These are phyloP conservation scores for Chloropsis hardwickii DNA, from an alignment of 2,113 vertebrate genomes.

Conservation along the genomic window DNA sequence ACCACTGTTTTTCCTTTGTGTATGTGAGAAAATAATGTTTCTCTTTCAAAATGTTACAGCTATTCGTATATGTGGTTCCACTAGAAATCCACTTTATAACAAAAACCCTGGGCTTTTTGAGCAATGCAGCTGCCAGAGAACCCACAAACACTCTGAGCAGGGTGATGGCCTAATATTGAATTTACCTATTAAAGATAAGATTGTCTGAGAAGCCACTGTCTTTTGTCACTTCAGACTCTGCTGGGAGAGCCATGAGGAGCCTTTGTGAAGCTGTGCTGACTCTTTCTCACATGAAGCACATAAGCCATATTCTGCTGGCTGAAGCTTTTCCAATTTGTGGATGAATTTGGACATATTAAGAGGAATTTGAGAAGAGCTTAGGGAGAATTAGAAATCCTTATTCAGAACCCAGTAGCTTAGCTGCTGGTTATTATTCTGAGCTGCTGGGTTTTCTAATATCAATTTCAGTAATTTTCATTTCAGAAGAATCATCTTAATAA, in stretches of 20 bases:
- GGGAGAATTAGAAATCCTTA: slow-evolving; percentile 13
- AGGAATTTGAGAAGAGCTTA: slow-evolving; percentile 22
- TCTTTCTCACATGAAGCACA: background rate
- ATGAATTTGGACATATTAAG: slow-evolving; percentile 4
- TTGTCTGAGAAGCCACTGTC: background rate
- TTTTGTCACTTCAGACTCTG: background rate
- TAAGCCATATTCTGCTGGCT: background rate
- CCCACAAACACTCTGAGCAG: background rate
- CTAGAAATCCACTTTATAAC: background rate
- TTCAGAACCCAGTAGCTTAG: background rate
- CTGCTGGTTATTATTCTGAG: slow-evolving; percentile 6
- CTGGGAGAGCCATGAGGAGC: background rate
- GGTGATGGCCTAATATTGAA: background rate
- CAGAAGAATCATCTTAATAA: background rate
- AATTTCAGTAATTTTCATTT: slow-evolving; percentile 22
- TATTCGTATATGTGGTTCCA: background rate
- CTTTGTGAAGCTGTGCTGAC: background rate
- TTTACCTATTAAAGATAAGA: background rate
- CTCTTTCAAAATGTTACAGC: background rate
- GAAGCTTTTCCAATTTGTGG: slow-evolving; percentile 14
- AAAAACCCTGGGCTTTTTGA: background rate
- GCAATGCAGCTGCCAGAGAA: background rate
- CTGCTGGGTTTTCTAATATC: background rate
- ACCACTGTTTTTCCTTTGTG: background rate
- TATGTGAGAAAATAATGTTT: background rate